Evolutionary conservation across 2,797 vertebrate species (phyloP).

Genomic region (Myotis pilosus): DNA sequence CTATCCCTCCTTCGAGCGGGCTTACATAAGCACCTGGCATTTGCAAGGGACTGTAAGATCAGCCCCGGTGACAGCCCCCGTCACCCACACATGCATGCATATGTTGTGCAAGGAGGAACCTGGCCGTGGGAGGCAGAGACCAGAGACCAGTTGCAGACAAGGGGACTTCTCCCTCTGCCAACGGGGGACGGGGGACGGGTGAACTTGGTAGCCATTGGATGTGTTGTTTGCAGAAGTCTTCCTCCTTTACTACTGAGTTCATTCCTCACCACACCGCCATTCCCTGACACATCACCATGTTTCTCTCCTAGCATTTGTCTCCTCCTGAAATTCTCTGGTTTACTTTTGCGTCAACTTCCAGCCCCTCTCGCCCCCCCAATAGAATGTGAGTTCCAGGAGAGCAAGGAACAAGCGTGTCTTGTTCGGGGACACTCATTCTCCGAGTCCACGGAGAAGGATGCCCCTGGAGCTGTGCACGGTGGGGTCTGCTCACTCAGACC

Average conservation of each 20-base stretch:
- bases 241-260: neutral
- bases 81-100: neutral
- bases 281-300: neutral
- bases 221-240: neutral
- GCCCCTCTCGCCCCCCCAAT: no score
- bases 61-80: neutral
- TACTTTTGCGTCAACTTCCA: neutral
- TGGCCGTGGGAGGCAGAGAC: neutral
- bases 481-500: neutral
- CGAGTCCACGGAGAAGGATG: neutral
- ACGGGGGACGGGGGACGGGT: neutral
- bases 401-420: no score
- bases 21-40: conserved; percentile 50
- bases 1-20: neutral
- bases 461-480: neutral
- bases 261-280: neutral
- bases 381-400: neutral
- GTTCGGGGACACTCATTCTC: neutral
- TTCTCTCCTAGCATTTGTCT: neutral
- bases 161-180: neutral
- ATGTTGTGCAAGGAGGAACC: neutral
- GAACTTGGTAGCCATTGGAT: neutral
- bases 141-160: neutral
- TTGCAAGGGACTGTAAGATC: conserved; percentile 39
- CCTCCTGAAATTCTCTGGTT: neutral